Evolutionary conservation across 2,888 invertebrate genomes (phyloP).

Genomic region (Hirudinaria manillensis): DNA sequence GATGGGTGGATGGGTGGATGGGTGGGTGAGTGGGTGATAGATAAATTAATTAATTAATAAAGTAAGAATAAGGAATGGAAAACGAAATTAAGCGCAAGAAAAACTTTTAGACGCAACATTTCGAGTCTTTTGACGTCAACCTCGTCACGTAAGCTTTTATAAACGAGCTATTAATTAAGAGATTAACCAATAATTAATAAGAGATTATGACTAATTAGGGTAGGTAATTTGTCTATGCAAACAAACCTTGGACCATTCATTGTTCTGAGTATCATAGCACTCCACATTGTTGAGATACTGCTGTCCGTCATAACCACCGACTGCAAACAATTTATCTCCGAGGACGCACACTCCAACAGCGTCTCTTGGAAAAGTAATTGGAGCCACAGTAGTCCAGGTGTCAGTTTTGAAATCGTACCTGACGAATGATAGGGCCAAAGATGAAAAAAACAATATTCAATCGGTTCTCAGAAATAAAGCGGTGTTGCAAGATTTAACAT

Average conservation of each 20-base stretch:
- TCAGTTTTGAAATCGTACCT: constrained; percentile 69
- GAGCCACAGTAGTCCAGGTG: constrained; percentile 78
- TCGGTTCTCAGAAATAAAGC: not conserved
- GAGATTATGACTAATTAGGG: too few relatives aligned
- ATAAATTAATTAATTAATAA: too few relatives aligned
- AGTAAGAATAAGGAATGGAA: too few relatives aligned
- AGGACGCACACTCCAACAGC: constrained; percentile 80
- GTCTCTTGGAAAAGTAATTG: constrained; percentile 76
- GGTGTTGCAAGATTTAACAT: not conserved
- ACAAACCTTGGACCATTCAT: constrained; percentile 58
- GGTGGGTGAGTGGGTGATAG: too few relatives aligned
- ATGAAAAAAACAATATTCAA: constrained; percentile 10
- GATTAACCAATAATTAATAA: too few relatives aligned
- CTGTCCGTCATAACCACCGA: constrained; percentile 86
- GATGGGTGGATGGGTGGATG: too few relatives aligned
- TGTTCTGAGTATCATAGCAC: constrained; percentile 68
- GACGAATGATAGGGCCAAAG: constrained; percentile 4
- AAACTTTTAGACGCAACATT: too few relatives aligned
- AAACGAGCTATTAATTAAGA: too few relatives aligned
- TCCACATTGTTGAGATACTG: constrained; percentile 80
- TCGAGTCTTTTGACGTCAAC: too few relatives aligned
- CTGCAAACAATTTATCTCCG: constrained; percentile 73
- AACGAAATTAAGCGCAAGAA: too few relatives aligned
- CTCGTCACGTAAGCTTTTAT: too few relatives aligned
- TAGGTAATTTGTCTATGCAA: too few relatives aligned